A percentile compares a stretch with the other conserved stretches of the same genome.
Conservation (phyloP, 2,797 vertebrate species). For the Cyclopterus lumpus region DNA sequence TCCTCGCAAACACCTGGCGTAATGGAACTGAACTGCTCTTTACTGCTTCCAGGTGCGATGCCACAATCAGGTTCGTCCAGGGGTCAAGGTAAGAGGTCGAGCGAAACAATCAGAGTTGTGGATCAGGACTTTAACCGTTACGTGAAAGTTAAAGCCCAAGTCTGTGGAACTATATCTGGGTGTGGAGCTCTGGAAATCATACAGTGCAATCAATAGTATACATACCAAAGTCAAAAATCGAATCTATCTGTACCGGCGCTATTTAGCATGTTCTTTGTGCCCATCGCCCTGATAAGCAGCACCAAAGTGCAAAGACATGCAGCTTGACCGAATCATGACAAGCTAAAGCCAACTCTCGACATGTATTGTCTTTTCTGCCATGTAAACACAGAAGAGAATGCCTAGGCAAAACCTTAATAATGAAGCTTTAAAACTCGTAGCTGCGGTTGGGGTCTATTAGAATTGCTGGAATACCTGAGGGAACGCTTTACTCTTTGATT, state of each 20-base stretch:
- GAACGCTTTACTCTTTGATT: constrained; percentile 22
- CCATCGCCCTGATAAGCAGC: not conserved
- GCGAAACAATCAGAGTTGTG: too few species aligned
- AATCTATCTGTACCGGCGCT: too few species aligned
- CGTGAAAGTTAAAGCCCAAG: not conserved
- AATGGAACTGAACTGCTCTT: not conserved
- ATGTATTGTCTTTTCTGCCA: not conserved
- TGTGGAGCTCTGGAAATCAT: not conserved
- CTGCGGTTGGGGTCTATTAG: not conserved
- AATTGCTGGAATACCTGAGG: constrained; percentile 27
- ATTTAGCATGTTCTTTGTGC: not conserved
- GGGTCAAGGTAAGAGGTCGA: too few species aligned
- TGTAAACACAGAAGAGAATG: not conserved
- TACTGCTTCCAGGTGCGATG: not conserved
- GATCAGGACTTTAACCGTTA: too few species aligned
- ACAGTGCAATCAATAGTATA: not conserved
- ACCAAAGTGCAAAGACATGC: not conserved
- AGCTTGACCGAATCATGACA: not conserved
- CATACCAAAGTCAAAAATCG: not conserved
- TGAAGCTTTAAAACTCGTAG: constrained; percentile 21
- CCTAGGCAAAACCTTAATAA: not conserved
- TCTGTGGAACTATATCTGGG: not conserved
- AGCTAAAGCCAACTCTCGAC: not conserved
- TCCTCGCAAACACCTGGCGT: not conserved
- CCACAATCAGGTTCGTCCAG: too few species aligned